These are phyloP conservation scores for Chloropsis cyanopogon DNA, from an alignment of 2,113 vertebrate genomes.

Conservation along the genomic window DNA sequence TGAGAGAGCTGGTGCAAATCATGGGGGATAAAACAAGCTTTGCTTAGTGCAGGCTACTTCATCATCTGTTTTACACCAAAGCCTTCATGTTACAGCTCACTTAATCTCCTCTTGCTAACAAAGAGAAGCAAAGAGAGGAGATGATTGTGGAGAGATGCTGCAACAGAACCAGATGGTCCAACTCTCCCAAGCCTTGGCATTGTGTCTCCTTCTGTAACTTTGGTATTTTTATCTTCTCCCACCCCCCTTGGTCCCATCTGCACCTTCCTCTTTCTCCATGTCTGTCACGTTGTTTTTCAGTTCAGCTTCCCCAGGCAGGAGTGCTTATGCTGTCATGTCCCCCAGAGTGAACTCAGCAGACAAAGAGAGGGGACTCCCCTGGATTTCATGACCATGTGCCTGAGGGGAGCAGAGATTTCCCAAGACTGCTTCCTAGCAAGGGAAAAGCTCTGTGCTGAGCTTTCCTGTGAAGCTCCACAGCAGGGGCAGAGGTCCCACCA, in stretches of 20 bases:
- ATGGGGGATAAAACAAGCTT: background rate
- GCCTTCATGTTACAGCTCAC: background rate
- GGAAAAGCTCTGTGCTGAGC: background rate
- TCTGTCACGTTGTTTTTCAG: background rate
- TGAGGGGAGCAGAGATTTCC: background rate
- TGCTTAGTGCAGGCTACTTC: background rate
- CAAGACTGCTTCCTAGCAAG: background rate
- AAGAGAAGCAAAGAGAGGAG: background rate
- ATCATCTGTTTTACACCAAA: background rate
- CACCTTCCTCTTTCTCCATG: background rate
- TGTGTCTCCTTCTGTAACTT: background rate
- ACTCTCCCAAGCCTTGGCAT: background rate
- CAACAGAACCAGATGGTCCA: background rate
- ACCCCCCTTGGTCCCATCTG: background rate
- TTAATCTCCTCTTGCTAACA: background rate
- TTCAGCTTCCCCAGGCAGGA: background rate
- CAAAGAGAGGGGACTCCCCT: background rate
- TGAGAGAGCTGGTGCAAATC: background rate
- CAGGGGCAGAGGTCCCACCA: rapidly evolving
- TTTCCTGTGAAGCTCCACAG: rapidly evolving
- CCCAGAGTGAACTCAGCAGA: background rate
- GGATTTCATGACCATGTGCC: background rate
- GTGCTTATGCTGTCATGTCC: background rate
- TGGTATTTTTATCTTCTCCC: background rate
- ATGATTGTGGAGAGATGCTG: rapidly evolving